Conservation (phyloP, 2,888 invertebrate genomes). For the Nymphalis polychloros region DNA sequence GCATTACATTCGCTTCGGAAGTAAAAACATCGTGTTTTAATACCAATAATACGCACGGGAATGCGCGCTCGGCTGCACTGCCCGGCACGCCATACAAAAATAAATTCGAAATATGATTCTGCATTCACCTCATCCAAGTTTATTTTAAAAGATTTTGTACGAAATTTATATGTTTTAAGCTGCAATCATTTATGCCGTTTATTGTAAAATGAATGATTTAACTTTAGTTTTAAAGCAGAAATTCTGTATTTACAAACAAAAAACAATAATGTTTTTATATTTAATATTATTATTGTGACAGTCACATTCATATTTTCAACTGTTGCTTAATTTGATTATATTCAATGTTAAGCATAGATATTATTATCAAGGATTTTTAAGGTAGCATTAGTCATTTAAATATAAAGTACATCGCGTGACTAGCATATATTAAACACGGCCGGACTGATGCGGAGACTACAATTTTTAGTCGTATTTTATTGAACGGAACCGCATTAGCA, state of each 20-base stretch:
- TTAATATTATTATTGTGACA: no score
- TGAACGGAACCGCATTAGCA: constrained; percentile 41
- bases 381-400: constrained; percentile 30
- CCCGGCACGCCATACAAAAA: constrained; percentile 41
- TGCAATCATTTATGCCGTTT: constrained; percentile 21
- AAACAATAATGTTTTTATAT: no score
- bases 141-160: constrained; percentile 35
- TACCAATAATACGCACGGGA: constrained; percentile 52
- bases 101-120: constrained; percentile 53
- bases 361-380: constrained; percentile 16
- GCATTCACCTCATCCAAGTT: constrained; percentile 35
- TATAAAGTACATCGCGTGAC: constrained; percentile 44
- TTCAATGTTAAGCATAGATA: no score
- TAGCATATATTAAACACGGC: constrained; percentile 40
- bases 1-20: constrained; percentile 55
- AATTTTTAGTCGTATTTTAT: constrained; percentile 42
- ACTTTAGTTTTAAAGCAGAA: not conserved
- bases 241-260: not conserved
- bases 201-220: constrained; percentile 14
- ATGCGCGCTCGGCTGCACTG: constrained; percentile 39
- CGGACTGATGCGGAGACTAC: constrained; percentile 44
- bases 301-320: no score
- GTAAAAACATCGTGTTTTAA: constrained; percentile 59
- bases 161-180: constrained; percentile 28
- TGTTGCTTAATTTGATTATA: no score